Conservation (phyloP, 1,140 invertebrate genomes). For the Wiebesia pumilae region DNA sequence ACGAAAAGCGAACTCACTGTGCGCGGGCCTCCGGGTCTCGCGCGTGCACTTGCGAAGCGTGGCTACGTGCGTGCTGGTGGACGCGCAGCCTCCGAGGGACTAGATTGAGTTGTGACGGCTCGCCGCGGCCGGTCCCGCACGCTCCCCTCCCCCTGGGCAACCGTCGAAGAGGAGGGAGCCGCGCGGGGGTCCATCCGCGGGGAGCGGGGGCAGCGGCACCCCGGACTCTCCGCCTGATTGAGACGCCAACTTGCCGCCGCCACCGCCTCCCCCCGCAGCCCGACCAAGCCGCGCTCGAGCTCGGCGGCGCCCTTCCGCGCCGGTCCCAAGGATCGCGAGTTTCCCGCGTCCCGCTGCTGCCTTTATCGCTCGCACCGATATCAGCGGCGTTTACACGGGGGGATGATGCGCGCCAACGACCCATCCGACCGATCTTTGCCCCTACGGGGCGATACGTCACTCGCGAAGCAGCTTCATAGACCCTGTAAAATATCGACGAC, state of each 20-base stretch:
- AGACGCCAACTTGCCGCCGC: constrained; percentile 69
- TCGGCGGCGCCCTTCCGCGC: neutral
- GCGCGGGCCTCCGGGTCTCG: neutral
- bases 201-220: constrained; percentile 61
- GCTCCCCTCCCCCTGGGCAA: constrained; percentile 62
- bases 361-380: too few species aligned
- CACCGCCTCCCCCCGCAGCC: constrained; percentile 47
- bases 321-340: neutral
- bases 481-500: neutral
- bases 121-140: constrained; percentile 60
- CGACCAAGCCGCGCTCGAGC: neutral
- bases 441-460: too few species aligned
- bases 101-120: constrained; percentile 75
- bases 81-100: constrained; percentile 67
- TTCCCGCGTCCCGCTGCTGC: neutral
- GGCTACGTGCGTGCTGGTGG: constrained; percentile 17
- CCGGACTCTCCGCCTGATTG: constrained; percentile 68
- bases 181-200: neutral
- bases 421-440: too few species aligned
- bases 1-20: neutral
- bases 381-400: too few species aligned
- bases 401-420: too few species aligned
- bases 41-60: neutral
- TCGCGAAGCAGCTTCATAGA: neutral
- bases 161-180: neutral